phyloP scores from a whole-genome alignment of 2,888 invertebrate genomes.

The Busseola fusca region DNA sequence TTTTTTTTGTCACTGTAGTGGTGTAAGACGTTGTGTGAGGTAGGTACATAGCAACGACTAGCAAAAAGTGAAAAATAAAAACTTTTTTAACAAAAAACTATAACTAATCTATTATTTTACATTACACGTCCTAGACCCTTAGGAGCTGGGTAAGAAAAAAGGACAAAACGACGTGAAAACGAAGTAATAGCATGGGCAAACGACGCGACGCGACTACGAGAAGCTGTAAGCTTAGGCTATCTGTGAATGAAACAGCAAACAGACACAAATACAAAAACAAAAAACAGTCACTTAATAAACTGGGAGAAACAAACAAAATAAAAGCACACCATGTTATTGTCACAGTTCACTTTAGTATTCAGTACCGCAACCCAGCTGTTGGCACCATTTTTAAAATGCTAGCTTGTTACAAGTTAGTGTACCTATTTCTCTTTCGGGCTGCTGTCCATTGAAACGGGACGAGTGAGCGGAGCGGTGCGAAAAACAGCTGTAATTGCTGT shows the following conservation, averaged over 20 bases:
- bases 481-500: neutral
- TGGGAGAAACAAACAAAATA: constrained; percentile 26
- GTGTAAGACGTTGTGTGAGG: too few relatives aligned
- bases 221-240: too few relatives aligned
- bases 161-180: too few relatives aligned
- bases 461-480: constrained; percentile 6
- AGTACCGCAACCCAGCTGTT: constrained; percentile 47
- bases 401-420: constrained; percentile 52
- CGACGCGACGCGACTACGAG: too few relatives aligned
- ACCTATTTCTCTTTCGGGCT: constrained; percentile 5
- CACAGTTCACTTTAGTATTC: constrained; percentile 45
- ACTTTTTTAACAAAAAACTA: too few relatives aligned
- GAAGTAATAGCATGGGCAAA: too few relatives aligned
- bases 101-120: too few relatives aligned
- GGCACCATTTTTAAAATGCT: constrained; percentile 47
- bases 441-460: neutral
- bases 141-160: too few relatives aligned
- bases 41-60: too few relatives aligned
- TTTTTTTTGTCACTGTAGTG: too few relatives aligned
- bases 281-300: constrained; percentile 26
- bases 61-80: too few relatives aligned
- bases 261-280: neutral
- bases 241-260: neutral
- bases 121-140: too few relatives aligned
- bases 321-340: constrained; percentile 43